Conservation (phyloP, 2,888 invertebrate species). For the Nezara viridula region DNA sequence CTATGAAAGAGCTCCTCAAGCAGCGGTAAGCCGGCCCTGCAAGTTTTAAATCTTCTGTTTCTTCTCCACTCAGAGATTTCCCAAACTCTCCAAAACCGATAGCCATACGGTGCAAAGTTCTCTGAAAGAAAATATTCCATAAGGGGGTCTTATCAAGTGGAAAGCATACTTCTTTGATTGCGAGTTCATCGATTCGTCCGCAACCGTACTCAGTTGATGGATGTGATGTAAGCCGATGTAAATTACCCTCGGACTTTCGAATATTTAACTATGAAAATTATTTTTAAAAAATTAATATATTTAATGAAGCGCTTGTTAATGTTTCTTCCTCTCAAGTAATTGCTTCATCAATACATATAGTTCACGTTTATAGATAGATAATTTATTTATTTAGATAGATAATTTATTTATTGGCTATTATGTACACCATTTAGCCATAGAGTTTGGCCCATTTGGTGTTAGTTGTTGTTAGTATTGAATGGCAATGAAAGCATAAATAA, state of each 20-base stretch:
- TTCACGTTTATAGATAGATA: too few relatives aligned
- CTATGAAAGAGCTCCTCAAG: conserved; percentile 41
- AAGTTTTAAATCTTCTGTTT: conserved; percentile 46
- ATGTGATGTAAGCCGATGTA: background rate
- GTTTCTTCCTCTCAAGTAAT: background rate
- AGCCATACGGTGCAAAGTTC: conserved; percentile 9
- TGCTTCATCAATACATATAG: background rate
- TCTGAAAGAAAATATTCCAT: background rate
- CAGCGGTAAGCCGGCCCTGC: conserved; percentile 14
- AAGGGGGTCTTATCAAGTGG: background rate
- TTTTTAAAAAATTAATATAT: too few relatives aligned
- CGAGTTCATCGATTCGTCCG: background rate
- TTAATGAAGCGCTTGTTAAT: too few relatives aligned
- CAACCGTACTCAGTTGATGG: background rate
- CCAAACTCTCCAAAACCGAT: background rate
- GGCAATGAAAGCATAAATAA: too few relatives aligned
- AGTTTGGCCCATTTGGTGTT: too few relatives aligned
- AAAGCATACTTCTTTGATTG: background rate
- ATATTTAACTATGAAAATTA: background rate
- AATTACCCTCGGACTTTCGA: background rate
- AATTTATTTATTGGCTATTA: too few relatives aligned
- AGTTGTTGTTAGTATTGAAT: too few relatives aligned
- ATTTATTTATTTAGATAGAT: too few relatives aligned
- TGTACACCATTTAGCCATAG: too few relatives aligned
- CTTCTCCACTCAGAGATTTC: background rate